phyloP scores from a whole-genome alignment of 2,888 invertebrate species.

The Ellobium chinense region DNA sequence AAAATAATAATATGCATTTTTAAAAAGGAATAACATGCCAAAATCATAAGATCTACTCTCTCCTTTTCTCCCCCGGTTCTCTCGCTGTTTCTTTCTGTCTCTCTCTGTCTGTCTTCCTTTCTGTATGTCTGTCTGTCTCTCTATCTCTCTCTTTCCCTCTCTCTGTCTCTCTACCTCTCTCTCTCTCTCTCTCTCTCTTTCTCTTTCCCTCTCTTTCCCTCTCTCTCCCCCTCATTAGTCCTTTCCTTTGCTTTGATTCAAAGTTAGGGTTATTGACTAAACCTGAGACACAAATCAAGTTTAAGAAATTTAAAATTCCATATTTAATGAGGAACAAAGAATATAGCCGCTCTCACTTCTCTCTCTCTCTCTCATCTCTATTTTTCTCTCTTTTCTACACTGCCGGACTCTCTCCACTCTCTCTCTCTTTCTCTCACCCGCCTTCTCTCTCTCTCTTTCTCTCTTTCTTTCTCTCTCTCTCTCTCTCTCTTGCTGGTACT shows the following conservation, averaged over 20 bases:
- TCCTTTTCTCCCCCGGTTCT: no score
- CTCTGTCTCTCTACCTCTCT: not conserved
- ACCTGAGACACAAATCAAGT: no score
- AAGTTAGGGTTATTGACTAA: no score
- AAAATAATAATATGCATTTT: no score
- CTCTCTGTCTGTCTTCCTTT: constrained; percentile 17
- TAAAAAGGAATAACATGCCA: no score
- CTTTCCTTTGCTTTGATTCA: no score
- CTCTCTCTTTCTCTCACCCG: constrained; percentile 21
- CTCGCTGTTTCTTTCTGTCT: constrained; percentile 10
- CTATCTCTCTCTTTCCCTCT: not conserved
- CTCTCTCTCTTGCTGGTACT: not conserved
- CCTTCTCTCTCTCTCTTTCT: not conserved
- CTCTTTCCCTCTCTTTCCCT: constrained; percentile 6
- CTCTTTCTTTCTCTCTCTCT: constrained; percentile 32
- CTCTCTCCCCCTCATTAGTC: not conserved
- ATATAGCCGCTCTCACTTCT: not conserved
- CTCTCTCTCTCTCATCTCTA: not conserved
- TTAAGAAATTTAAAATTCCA: no score
- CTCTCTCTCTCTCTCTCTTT: not conserved
- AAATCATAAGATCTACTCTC: no score
- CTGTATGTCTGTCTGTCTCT: not conserved
- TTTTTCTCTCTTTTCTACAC: not conserved
- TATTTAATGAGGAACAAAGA: no score
- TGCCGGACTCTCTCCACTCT: no score